Evolutionary conservation across 2,888 invertebrate genomes (phyloP).

Genomic region (Ophioninae sp.): DNA sequence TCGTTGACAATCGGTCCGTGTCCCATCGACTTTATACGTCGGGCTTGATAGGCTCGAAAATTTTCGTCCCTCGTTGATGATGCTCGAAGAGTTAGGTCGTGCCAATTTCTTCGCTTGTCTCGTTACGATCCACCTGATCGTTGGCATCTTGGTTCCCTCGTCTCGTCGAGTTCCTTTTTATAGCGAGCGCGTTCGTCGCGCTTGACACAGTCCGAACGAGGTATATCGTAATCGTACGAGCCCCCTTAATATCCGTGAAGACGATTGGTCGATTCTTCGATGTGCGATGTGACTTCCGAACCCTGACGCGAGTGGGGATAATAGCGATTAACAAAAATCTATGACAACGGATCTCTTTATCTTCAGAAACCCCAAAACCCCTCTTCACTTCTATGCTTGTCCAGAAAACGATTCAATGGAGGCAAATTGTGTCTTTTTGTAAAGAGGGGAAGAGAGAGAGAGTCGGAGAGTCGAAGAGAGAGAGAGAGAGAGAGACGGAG

Average conservation of each 20-base stretch:
- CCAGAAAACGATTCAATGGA: background rate
- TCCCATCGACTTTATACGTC: background rate
- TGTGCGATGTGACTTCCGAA: constrained; percentile 55
- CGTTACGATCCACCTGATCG: constrained; percentile 72
- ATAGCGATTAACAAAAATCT: constrained; percentile 23
- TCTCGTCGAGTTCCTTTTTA: constrained; percentile 53
- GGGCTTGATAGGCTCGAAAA: constrained; percentile 30
- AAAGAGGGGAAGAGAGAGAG: background rate
- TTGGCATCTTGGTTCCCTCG: constrained; percentile 67
- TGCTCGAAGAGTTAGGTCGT: constrained; percentile 9
- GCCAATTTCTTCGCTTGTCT: constrained; percentile 50
- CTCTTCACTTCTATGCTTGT: background rate
- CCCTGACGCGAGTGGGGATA: constrained; percentile 23
- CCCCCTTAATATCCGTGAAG: constrained; percentile 51
- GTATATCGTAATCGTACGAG: constrained; percentile 51
- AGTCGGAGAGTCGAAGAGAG: background rate
- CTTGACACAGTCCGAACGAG: background rate
- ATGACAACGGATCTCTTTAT: constrained; percentile 30
- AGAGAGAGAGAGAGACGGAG: background rate
- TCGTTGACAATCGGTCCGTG: background rate
- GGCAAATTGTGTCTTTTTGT: constrained; percentile 10
- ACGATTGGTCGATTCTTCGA: constrained; percentile 52
- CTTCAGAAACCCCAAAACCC: background rate
- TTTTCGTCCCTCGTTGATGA: constrained; percentile 32
- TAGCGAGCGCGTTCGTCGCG: constrained; percentile 33